A percentile compares a stretch with the other conserved stretches of the same genome.
Conservation (phyloP, 1,140 invertebrate species). For the Papilio aristodemus region DNA sequence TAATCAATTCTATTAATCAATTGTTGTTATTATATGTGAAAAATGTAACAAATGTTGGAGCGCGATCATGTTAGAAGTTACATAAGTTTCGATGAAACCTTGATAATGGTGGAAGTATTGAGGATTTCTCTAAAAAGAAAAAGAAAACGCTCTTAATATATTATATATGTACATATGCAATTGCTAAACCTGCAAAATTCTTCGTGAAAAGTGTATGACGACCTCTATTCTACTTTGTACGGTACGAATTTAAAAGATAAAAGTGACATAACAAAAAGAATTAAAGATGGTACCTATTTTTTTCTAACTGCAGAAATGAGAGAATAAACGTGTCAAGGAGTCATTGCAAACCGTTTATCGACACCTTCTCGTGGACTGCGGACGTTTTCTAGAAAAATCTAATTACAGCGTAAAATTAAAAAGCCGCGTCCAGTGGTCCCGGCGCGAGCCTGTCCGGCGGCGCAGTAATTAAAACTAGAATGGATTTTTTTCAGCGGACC, state of each 20-base stretch:
- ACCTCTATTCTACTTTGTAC: no score
- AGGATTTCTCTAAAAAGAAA: neutral
- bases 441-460: slow-evolving; percentile 41
- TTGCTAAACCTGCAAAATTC: no score
- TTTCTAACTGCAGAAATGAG: slow-evolving; percentile 9
- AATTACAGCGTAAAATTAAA: slow-evolving; percentile 66
- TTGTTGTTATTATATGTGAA: no score
- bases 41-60: no score
- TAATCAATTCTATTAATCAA: no score
- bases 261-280: neutral
- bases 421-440: slow-evolving; percentile 45
- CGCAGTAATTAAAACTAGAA: slow-evolving; percentile 58
- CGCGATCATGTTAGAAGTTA: no score
- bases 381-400: slow-evolving; percentile 58
- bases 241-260: neutral
- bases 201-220: neutral
- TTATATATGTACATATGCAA: no score
- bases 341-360: slow-evolving; percentile 25
- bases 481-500: slow-evolving; percentile 44
- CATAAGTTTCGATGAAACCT: no score
- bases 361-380: slow-evolving; percentile 22
- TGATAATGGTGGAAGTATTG: no score
- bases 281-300: neutral
- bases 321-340: slow-evolving; percentile 23
- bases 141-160: neutral